Conservation (phyloP, 2,113 vertebrate species). For the Melozone crissalis region DNA sequence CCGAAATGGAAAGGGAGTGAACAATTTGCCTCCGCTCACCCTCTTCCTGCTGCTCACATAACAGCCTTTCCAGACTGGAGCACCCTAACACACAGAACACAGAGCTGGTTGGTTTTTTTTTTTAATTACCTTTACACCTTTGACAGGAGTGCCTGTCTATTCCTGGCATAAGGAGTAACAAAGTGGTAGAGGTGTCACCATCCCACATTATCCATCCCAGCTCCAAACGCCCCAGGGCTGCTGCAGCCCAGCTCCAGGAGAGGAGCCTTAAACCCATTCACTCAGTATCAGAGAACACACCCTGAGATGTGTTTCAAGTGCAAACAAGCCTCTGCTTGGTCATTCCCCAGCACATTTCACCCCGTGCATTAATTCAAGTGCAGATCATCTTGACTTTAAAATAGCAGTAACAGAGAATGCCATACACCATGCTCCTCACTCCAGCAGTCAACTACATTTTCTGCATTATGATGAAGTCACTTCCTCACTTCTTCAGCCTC, state of each 20-base stretch:
- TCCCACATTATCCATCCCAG: not conserved
- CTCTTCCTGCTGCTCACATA: not conserved
- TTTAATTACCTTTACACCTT: not conserved
- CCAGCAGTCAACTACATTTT: not conserved
- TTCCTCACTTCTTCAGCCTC: not conserved
- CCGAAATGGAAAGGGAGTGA: not conserved
- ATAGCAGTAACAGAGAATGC: accelerated
- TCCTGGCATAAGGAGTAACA: not conserved
- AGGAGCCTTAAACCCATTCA: not conserved
- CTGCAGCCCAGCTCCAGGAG: not conserved
- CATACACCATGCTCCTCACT: not conserved
- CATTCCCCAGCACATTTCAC: not conserved
- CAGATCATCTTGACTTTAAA: not conserved
- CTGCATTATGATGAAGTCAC: not conserved
- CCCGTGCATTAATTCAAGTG: not conserved
- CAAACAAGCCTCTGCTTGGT: slow-evolving; percentile 19
- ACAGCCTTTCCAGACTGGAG: not conserved
- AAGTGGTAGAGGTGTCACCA: not conserved
- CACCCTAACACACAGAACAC: not conserved
- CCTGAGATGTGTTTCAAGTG: not conserved
- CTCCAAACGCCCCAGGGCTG: not conserved
- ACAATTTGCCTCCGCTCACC: not conserved
- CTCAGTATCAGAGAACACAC: not conserved
- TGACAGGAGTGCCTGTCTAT: not conserved
- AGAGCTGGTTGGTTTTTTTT: not conserved